These are phyloP conservation scores for Diadromus collaris DNA, from an alignment of 2,888 invertebrate species.

Conservation along the genomic window DNA sequence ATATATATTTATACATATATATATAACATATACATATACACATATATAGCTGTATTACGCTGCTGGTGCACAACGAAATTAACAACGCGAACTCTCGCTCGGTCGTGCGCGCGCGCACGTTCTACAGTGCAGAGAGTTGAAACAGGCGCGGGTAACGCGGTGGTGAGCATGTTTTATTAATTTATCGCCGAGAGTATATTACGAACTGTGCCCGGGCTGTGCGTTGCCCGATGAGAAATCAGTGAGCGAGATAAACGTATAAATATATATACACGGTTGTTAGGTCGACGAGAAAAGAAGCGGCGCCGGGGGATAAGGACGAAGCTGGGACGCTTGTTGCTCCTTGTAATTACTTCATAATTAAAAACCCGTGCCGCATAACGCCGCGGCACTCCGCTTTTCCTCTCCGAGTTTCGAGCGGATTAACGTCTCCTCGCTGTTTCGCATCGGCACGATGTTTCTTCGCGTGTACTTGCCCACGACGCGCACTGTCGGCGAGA, in stretches of 20 bases:
- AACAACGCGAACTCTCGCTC: constrained; percentile 62
- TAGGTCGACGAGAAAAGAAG: constrained; percentile 24
- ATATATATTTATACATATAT: no score
- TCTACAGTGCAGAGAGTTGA: constrained; percentile 32
- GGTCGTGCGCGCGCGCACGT: constrained; percentile 9
- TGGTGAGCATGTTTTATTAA: constrained; percentile 75
- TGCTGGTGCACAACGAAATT: constrained; percentile 65
- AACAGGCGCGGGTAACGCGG: constrained; percentile 66
- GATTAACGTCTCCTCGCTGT: constrained; percentile 63
- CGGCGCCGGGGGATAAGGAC: constrained; percentile 5
- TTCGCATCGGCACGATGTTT: constrained; percentile 17
- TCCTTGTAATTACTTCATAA: constrained; percentile 76
- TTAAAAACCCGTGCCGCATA: constrained; percentile 67
- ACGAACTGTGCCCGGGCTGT: constrained; percentile 54
- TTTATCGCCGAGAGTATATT: constrained; percentile 76
- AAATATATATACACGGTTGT: constrained; percentile 12
- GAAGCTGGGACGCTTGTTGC: constrained; percentile 40
- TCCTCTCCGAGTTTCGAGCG: constrained; percentile 52
- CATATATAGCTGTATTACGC: constrained; percentile 11
- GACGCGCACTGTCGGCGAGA: background rate
- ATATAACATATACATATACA: no score
- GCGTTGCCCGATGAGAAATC: constrained; percentile 60
- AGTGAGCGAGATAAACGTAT: constrained; percentile 49
- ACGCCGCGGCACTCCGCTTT: constrained; percentile 17
- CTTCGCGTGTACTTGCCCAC: background rate